Evolutionary conservation across 2,888 invertebrate genomes (phyloP).

Genomic region (Caenorhabditis wallacei): DNA sequence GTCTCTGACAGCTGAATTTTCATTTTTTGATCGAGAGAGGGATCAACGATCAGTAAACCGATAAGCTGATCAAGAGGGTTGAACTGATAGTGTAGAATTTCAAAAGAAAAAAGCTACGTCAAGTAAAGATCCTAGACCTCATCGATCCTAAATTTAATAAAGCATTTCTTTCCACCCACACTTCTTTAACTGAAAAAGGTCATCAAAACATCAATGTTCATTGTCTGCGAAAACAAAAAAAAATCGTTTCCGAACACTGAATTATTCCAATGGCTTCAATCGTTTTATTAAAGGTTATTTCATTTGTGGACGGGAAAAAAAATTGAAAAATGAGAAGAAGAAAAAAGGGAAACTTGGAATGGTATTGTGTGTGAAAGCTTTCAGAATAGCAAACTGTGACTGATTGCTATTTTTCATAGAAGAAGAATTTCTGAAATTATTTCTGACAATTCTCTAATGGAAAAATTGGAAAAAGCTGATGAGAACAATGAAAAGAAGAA

Average conservation of each 20-base stretch:
- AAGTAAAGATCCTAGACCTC: background rate
- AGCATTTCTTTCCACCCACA: slow-evolving; percentile 16
- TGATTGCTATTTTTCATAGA: slow-evolving; percentile 4
- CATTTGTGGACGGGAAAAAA: background rate
- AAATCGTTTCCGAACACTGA: slow-evolving; percentile 30
- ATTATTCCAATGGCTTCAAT: slow-evolving; percentile 15
- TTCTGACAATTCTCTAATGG: background rate
- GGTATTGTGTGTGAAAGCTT: slow-evolving; percentile 1
- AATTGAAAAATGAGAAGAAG: slow-evolving; percentile 4
- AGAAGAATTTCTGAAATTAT: background rate
- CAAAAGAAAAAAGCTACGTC: background rate
- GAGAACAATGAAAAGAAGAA: slow-evolving; percentile 6
- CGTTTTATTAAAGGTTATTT: background rate
- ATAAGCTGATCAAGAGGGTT: too few relatives aligned
- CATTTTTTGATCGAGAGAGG: too few relatives aligned
- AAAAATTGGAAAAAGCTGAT: background rate
- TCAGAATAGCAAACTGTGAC: slow-evolving; percentile 25
- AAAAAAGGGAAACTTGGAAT: slow-evolving; percentile 17
- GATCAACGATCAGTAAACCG: too few relatives aligned
- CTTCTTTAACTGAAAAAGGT: slow-evolving; percentile 2
- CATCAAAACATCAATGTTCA: slow-evolving; percentile 42
- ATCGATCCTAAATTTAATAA: slow-evolving; percentile 7
- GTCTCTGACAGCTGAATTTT: slow-evolving; percentile 27
- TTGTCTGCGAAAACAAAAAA: slow-evolving; percentile 17
- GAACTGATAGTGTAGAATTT: too few relatives aligned